phyloP scores from a whole-genome alignment of 2,888 invertebrate genomes.

The Lycia hirtaria region DNA sequence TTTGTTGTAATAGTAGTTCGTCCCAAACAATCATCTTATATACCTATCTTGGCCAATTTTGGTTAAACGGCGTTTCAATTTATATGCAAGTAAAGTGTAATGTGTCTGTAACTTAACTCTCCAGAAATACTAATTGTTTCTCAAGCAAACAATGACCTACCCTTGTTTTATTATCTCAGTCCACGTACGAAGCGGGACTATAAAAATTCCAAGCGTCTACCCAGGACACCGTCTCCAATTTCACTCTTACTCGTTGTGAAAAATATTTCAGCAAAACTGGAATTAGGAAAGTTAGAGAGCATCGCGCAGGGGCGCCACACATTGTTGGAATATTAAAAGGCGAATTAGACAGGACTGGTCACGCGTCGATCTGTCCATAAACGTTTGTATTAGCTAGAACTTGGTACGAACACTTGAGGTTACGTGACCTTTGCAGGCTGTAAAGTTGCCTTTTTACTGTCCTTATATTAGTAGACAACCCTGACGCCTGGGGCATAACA shows the following conservation, averaged over 20 bases:
- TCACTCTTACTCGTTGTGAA: conserved; percentile 61
- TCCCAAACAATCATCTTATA: too few species aligned
- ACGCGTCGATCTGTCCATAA: conserved; percentile 67
- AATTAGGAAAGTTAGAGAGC: conserved; percentile 70
- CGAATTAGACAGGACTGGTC: conserved; percentile 65
- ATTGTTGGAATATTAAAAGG: conserved; percentile 78
- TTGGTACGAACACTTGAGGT: conserved; percentile 56
- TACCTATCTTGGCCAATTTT: too few species aligned
- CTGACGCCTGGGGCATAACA: conserved; percentile 32
- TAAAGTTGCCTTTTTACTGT: conserved; percentile 39
- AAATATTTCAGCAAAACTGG: conserved; percentile 62
- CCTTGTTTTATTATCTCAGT: conserved; percentile 58
- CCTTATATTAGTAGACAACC: conserved; percentile 33
- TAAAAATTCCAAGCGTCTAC: conserved; percentile 67
- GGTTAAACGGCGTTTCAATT: too few species aligned
- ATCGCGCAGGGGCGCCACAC: conserved; percentile 60
- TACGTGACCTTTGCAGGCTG: conserved; percentile 51
- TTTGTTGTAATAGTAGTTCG: too few species aligned
- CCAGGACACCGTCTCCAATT: conserved; percentile 65
- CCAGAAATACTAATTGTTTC: conserved; percentile 7
- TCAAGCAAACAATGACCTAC: conserved; percentile 41
- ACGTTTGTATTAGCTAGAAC: conserved; percentile 68
- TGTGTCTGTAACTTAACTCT: neutral
- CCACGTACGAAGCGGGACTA: conserved; percentile 55
- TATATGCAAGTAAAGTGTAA: too few species aligned